These are phyloP conservation scores for sheep (Ovis aries) DNA, from an alignment of 2,113 vertebrate genomes.

Conservation along the genomic window DNA sequence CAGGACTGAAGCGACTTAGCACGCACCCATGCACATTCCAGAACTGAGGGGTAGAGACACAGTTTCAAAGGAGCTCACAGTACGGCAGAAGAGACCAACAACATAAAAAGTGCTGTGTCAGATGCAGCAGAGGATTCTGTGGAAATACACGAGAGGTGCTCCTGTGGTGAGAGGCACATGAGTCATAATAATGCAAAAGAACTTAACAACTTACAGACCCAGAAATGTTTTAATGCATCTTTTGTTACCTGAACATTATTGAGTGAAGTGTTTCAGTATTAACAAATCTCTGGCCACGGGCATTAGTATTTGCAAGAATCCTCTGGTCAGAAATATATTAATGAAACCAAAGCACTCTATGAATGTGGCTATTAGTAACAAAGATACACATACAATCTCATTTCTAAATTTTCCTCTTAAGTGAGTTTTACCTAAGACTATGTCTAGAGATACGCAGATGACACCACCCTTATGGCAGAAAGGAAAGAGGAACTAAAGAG, in stretches of 20 bases:
- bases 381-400: background rate
- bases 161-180: background rate
- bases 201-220: background rate
- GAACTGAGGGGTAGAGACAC: background rate
- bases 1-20: background rate
- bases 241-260: background rate
- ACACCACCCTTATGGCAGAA: background rate
- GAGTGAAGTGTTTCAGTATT: background rate
- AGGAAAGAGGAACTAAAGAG: background rate
- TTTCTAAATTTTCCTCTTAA: background rate
- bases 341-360: background rate
- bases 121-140: background rate
- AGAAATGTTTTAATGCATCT: background rate
- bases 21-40: background rate
- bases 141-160: accelerated
- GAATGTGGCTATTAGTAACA: background rate
- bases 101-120: background rate
- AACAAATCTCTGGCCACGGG: background rate
- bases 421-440: background rate
- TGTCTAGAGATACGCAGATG: background rate
- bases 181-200: background rate
- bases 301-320: background rate
- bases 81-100: background rate
- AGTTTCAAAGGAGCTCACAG: background rate
- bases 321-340: background rate